A percentile compares a stretch with the other conserved stretches of the same genome.
Evolutionary conservation across 2,888 invertebrate species (phyloP).

Genomic region (Nomada goodeniana): DNA sequence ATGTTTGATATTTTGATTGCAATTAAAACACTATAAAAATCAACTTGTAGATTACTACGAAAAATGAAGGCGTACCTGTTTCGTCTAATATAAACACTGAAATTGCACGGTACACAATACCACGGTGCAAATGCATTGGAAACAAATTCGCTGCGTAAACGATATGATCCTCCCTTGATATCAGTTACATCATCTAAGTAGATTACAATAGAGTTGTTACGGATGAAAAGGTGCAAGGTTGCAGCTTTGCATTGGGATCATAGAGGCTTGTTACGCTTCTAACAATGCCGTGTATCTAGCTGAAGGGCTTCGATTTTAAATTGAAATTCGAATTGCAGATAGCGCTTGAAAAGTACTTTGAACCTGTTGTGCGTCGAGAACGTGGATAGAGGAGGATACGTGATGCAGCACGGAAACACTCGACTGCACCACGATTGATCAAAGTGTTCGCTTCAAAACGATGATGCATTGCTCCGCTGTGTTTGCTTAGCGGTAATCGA

Average conservation of each 20-base stretch:
- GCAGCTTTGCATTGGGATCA: slow-evolving; percentile 29
- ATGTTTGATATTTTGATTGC: too few relatives aligned
- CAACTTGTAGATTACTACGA: too few relatives aligned
- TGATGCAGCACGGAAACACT: slow-evolving; percentile 47
- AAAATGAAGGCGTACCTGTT: too few relatives aligned
- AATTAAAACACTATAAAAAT: too few relatives aligned
- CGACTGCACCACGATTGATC: slow-evolving; percentile 65
- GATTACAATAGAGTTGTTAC: background rate
- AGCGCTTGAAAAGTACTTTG: slow-evolving; percentile 66
- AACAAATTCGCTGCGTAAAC: too few relatives aligned
- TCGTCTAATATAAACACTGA: too few relatives aligned
- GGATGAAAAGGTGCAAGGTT: slow-evolving; percentile 46
- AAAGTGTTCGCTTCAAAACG: slow-evolving; percentile 63
- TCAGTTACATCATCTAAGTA: too few relatives aligned
- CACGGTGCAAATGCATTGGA: too few relatives aligned
- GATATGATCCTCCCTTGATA: too few relatives aligned
- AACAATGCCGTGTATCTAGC: slow-evolving; percentile 47
- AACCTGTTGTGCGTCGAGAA: slow-evolving; percentile 55
- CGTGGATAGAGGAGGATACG: slow-evolving; percentile 30
- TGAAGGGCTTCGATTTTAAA: slow-evolving; percentile 65
- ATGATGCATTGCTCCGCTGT: slow-evolving; percentile 51
- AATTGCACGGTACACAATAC: too few relatives aligned
- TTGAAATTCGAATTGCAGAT: slow-evolving; percentile 73
- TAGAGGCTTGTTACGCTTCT: slow-evolving; percentile 38
- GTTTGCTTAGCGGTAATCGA: slow-evolving; percentile 63